phyloP scores from a whole-genome alignment of 2,113 vertebrate species.

The Serinus canaria region DNA sequence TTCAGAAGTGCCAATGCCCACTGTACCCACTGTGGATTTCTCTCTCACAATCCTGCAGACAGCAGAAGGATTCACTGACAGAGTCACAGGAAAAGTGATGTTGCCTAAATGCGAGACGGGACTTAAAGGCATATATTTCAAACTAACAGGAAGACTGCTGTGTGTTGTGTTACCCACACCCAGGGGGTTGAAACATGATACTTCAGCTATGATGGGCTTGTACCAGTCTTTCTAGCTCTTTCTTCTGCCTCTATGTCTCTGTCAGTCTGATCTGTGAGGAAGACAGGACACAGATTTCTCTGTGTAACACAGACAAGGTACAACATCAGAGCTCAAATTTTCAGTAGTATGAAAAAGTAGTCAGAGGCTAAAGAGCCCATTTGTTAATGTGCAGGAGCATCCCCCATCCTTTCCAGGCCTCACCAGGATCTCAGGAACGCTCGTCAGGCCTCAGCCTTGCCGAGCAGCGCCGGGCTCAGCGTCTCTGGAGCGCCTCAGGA shows the following conservation, averaged over 20 bases:
- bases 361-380: neutral
- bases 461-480: neutral
- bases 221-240: neutral
- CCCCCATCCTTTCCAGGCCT: fast-evolving
- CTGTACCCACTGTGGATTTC: neutral
- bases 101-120: neutral
- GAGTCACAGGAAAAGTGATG: neutral
- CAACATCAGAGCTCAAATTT: neutral
- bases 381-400: neutral
- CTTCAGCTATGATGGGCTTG: neutral
- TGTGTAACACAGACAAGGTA: neutral
- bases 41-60: neutral
- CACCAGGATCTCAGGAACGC: neutral
- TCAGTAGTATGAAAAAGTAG: neutral
- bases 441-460: neutral
- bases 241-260: neutral
- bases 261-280: neutral
- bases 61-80: neutral
- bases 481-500: fast-evolving
- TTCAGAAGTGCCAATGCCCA: neutral
- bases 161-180: neutral
- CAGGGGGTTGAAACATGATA: neutral
- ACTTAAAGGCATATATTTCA: neutral
- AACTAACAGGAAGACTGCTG: fast-evolving
- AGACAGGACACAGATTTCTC: neutral